Conservation (phyloP, 2,113 vertebrate genomes). For the Theristicus caerulescens region DNA sequence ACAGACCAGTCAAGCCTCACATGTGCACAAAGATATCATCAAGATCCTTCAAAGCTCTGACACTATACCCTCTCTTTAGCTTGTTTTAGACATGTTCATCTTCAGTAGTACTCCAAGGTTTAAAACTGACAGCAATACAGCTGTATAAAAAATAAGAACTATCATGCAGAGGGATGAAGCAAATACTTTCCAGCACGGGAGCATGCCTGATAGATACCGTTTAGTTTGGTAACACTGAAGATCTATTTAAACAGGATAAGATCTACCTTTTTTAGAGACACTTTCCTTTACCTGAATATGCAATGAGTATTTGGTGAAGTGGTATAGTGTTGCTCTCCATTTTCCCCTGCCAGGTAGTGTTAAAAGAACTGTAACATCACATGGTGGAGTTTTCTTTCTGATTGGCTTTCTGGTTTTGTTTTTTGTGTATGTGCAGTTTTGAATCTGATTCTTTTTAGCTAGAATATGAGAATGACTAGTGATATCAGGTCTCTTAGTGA, state of each 20-base stretch:
- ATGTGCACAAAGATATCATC: neutral
- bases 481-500: neutral
- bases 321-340: neutral
- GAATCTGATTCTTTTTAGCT: neutral
- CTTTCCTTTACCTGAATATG: neutral
- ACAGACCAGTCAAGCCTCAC: neutral
- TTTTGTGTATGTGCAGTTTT: neutral
- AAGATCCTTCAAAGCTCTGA: neutral
- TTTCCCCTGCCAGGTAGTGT: neutral
- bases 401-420: neutral
- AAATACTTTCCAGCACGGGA: neutral
- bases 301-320: neutral
- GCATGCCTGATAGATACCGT: neutral
- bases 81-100: neutral
- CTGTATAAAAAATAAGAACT: neutral
- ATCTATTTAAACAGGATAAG: neutral
- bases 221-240: neutral
- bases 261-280: neutral
- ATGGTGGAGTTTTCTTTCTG: neutral
- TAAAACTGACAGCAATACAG: neutral
- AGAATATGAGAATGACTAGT: neutral
- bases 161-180: neutral
- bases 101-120: neutral
- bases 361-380: neutral
- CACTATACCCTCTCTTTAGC: neutral